These are phyloP conservation scores for Eucera pruinosa DNA, from an alignment of 2,888 invertebrate species.

Conservation along the genomic window DNA sequence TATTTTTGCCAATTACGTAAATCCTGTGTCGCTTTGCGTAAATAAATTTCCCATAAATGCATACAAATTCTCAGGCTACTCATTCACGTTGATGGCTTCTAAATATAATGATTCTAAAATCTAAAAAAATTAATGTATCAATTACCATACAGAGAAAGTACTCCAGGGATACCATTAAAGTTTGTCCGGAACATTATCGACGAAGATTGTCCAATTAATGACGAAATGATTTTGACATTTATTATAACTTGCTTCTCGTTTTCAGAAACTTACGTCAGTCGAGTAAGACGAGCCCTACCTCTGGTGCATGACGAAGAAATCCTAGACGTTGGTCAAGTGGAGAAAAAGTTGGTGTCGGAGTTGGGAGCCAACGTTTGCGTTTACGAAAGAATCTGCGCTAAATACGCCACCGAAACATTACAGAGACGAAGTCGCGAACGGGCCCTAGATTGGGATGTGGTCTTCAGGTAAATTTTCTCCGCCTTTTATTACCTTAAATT, in stretches of 20 bases:
- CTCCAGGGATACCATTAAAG: too few species aligned
- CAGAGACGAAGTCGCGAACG: slow-evolving; percentile 85
- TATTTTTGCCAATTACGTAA: too few species aligned
- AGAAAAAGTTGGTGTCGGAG: slow-evolving; percentile 91
- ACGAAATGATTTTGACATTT: slow-evolving; percentile 10
- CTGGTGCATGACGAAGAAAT: slow-evolving; percentile 84
- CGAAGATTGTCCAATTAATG: not conserved
- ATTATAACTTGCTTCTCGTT: not conserved
- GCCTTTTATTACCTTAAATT: too few species aligned
- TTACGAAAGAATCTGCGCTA: slow-evolving; percentile 91
- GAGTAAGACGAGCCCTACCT: slow-evolving; percentile 86
- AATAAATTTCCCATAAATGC: too few species aligned
- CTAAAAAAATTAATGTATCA: too few species aligned
- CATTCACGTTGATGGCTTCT: too few species aligned
- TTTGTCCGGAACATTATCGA: too few species aligned
- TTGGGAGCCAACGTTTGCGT: slow-evolving; percentile 92
- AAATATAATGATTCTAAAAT: too few species aligned
- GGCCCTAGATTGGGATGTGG: slow-evolving; percentile 89
- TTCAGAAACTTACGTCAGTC: slow-evolving; percentile 89
- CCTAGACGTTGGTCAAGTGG: slow-evolving; percentile 90
- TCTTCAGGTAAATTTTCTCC: slow-evolving; percentile 89
- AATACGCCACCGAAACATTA: slow-evolving; percentile 86
- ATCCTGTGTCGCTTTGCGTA: too few species aligned
- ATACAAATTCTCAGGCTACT: too few species aligned
- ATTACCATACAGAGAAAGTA: too few species aligned